A percentile compares a stretch with the other conserved stretches of the same genome.
These are phyloP conservation scores for Nebria ingens DNA, from an alignment of 1,140 invertebrate genomes.

Conservation along the genomic window DNA sequence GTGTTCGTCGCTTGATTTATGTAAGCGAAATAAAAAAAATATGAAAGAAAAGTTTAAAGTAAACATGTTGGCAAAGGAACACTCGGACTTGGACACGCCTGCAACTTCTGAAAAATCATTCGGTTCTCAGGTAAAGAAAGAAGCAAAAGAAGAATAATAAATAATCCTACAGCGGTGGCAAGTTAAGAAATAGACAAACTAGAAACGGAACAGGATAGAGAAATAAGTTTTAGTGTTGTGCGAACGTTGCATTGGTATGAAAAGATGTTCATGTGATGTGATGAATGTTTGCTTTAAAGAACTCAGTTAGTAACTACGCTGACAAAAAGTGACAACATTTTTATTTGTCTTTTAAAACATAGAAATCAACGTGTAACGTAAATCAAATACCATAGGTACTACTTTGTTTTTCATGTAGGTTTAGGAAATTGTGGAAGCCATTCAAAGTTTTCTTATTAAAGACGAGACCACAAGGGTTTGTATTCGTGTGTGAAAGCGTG, in stretches of 20 bases:
- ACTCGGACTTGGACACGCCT: too few species aligned
- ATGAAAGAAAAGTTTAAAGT: conserved; percentile 12
- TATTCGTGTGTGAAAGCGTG: not conserved
- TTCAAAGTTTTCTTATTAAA: conserved; percentile 10
- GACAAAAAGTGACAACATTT: not conserved
- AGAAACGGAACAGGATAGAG: not conserved
- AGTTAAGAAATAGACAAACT: not conserved
- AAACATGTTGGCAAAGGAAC: not conserved
- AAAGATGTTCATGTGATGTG: too few species aligned
- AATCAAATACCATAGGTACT: not conserved
- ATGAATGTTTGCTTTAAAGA: not conserved
- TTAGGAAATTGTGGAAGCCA: not conserved
- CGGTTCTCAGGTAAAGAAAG: too few species aligned
- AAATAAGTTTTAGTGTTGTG: not conserved
- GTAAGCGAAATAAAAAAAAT: too few species aligned
- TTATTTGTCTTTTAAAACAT: not conserved
- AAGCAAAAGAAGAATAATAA: too few species aligned
- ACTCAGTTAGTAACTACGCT: not conserved
- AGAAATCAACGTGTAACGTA: not conserved
- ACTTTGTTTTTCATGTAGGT: conserved; percentile 3
- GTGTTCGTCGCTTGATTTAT: too few species aligned
- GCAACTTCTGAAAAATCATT: too few species aligned
- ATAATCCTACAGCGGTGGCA: too few species aligned
- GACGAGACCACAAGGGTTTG: conserved; percentile 1
- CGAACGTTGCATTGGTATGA: not conserved